Conservation (phyloP, 37 sponge, comb jelly and placozoan genomes). For the Amphimedon queenslandica region DNA sequence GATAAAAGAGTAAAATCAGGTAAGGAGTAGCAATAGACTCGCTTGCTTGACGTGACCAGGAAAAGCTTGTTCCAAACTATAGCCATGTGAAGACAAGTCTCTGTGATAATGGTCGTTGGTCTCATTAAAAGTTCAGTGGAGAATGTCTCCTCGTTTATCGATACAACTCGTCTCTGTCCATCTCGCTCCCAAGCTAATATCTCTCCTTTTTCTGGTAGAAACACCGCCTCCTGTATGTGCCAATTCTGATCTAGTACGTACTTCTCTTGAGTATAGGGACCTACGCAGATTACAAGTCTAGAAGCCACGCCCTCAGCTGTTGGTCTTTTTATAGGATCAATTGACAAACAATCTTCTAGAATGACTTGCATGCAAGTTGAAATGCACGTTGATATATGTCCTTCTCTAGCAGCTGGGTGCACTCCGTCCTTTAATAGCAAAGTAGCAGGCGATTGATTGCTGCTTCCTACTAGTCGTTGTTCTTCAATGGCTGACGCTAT, state of each 20-base stretch:
- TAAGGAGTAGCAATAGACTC: slow-evolving; percentile 27
- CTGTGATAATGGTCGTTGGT: not conserved
- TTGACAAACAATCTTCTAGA: slow-evolving; percentile 20
- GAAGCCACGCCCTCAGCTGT: slow-evolving; percentile 47
- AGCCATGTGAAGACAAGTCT: not conserved
- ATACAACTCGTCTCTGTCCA: slow-evolving; percentile 2
- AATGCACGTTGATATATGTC: slow-evolving; percentile 28
- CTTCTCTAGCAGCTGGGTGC: slow-evolving; percentile 39
- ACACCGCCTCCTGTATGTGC: not conserved
- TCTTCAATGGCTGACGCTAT: not conserved
- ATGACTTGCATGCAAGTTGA: slow-evolving; percentile 44
- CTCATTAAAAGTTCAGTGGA: not conserved
- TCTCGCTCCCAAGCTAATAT: slow-evolving; percentile 12
- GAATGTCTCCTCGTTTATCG: not conserved
- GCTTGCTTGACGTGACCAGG: slow-evolving; percentile 11
- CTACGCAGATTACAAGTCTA: slow-evolving; percentile 41
- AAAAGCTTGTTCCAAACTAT: slow-evolving; percentile 25
- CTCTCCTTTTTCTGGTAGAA: not conserved
- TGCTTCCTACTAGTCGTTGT: not conserved
- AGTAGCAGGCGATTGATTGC: not conserved
- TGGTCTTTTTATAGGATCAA: slow-evolving; percentile 31
- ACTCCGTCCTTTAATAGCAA: not conserved
- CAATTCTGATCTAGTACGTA: slow-evolving; percentile 16
- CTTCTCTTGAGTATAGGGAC: slow-evolving; percentile 26
- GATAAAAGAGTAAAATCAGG: slow-evolving; percentile 26